A percentile compares a stretch with the other conserved stretches of the same genome.
Conservation (phyloP, 2,888 invertebrate genomes). For the Vesta saturnalis region DNA sequence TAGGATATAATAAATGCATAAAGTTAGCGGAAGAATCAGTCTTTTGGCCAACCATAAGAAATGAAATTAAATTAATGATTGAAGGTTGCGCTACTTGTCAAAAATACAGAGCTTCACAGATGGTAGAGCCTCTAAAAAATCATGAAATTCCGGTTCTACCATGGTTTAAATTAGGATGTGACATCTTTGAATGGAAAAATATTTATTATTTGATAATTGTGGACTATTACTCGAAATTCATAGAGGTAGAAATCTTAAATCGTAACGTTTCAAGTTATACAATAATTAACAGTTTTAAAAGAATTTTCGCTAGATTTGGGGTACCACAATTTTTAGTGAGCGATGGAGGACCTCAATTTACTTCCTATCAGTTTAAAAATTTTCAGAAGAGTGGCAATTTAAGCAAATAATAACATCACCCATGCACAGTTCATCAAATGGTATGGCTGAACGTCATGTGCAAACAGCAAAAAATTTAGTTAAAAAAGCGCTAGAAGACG, state of each 20-base stretch:
- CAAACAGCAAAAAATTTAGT: too few species aligned
- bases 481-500: slow-evolving; percentile 1
- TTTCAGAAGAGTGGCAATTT: too few species aligned
- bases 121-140: not conserved
- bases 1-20: too few species aligned
- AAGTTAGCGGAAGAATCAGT: not conserved
- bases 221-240: slow-evolving; percentile 17
- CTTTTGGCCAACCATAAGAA: slow-evolving; percentile 8
- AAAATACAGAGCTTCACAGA: not conserved
- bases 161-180: slow-evolving; percentile 30
- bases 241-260: too few species aligned
- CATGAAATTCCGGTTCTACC: not conserved
- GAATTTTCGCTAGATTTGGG: slow-evolving; percentile 22
- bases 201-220: slow-evolving; percentile 19
- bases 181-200: slow-evolving; percentile 32
- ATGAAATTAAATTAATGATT: not conserved
- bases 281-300: too few species aligned
- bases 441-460: slow-evolving; percentile 18
- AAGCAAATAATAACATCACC: slow-evolving; percentile 15
- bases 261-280: too few species aligned
- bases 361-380: not conserved
- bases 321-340: too few species aligned
- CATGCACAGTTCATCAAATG: slow-evolving; percentile 18
- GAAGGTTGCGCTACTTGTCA: not conserved
- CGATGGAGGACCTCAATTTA: slow-evolving; percentile 17